Percentiles rank a stretch among this genome's conserved stretches.
phyloP scores from a whole-genome alignment of 2,888 invertebrate species.

The Crocallis elinguaria region DNA sequence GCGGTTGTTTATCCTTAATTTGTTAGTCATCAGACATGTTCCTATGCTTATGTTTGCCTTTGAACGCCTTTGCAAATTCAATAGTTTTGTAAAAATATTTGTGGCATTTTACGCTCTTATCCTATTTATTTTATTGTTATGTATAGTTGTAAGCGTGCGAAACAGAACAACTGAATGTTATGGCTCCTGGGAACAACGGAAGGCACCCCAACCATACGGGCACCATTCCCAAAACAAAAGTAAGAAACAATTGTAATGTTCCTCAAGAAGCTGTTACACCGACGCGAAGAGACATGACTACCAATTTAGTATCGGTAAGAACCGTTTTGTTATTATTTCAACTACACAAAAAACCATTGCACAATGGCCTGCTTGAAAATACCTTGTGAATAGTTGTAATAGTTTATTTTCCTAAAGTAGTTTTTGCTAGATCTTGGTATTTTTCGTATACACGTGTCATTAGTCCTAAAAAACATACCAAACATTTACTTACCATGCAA shows the following conservation, averaged over 20 bases:
- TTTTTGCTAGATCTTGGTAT: neutral
- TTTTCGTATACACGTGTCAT: neutral
- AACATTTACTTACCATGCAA: too few relatives aligned
- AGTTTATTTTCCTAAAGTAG: neutral
- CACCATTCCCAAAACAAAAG: constrained; percentile 88
- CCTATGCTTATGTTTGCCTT: constrained; percentile 2
- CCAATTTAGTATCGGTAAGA: constrained; percentile 79
- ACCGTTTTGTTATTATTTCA: neutral
- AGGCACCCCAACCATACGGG: constrained; percentile 85
- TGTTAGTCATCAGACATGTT: neutral
- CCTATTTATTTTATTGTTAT: constrained; percentile 30
- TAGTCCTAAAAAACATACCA: too few relatives aligned
- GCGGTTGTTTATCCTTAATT: neutral
- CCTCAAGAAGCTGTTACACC: constrained; percentile 86
- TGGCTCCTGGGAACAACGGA: constrained; percentile 83
- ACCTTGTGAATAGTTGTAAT: neutral
- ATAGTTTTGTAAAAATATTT: constrained; percentile 31
- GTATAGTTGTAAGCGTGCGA: constrained; percentile 42
- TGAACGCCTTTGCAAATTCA: constrained; percentile 23
- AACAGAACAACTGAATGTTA: constrained; percentile 61
- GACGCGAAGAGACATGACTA: constrained; percentile 84
- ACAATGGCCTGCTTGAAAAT: neutral
- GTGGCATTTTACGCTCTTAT: constrained; percentile 18
- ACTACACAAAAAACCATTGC: neutral
- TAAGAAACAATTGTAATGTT: constrained; percentile 85